These are phyloP conservation scores for Auanema freiburgensis DNA, from an alignment of 2,888 invertebrate genomes.

Conservation along the genomic window DNA sequence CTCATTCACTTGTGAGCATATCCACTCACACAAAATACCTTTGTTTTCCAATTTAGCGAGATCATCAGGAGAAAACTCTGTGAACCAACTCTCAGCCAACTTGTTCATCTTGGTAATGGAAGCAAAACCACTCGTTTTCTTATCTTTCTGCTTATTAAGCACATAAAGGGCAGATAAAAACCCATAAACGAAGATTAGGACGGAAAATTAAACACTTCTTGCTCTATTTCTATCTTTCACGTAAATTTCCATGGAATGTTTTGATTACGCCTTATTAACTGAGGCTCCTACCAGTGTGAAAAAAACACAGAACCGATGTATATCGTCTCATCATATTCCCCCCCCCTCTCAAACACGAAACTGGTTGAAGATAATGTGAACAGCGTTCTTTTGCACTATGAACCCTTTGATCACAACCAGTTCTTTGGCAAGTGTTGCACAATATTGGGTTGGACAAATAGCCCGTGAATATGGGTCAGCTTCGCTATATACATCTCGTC, in stretches of 20 bases:
- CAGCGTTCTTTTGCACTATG: no score
- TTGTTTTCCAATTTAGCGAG: conserved; percentile 46
- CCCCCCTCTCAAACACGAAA: no score
- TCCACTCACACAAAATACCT: conserved; percentile 15
- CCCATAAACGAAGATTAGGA: neutral
- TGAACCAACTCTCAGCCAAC: conserved; percentile 84
- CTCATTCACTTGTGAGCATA: neutral
- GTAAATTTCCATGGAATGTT: conserved; percentile 5
- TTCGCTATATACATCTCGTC: no score
- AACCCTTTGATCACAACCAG: no score
- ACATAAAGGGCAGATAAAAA: neutral
- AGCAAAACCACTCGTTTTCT: neutral
- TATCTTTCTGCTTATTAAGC: no score
- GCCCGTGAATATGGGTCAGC: no score
- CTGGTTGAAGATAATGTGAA: no score
- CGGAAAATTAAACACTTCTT: neutral
- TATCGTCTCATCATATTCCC: neutral
- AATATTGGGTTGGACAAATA: no score
- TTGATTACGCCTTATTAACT: neutral
- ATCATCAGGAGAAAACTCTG: conserved; percentile 77
- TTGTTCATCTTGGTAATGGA: conserved; percentile 71
- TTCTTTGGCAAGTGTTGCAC: no score
- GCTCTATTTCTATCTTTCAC: neutral
- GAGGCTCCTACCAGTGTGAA: neutral
- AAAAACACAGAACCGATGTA: neutral